Evolutionary conservation across 92 coral and sea anemone species (phyloP), one percentile per base, ranked within the genome.

Genomic region (Zoanthus solanderi): DNA sequence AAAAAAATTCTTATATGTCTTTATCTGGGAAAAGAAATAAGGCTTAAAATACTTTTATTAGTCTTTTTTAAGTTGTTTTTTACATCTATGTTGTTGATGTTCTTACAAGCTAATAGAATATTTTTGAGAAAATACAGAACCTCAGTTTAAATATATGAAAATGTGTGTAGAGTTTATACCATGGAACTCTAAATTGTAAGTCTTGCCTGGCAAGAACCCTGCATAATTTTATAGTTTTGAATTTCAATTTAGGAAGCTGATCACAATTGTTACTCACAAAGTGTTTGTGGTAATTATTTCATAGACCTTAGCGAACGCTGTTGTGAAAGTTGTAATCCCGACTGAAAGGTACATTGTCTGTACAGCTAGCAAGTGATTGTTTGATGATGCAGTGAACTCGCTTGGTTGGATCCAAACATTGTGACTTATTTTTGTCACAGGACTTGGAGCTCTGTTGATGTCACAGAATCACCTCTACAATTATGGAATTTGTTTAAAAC

Each of bases 261-360:
- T 81, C 85, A 66, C 66, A 44, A 88, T 83, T 50, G 92, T 88
- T 97, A 97, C 99, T 97, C 94, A 97, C 95, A 88, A 91, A 93
- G 93, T 91, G 94, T 96, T 95, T 97, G 95, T 94, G 99, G 99
- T 96, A 94, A 95, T 95, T 97, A 95, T 91, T 94, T 91, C 98
- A 93, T 97, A 97, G 99, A 97, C 98, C 90, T 93, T 97, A 97
- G 99, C 99, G 98, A 97, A 97, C 92, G 99, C 99, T 92, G 96
- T 97, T 94, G 99, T 97, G 98, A 97, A 97, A 97, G 99, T 97
- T 95, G 99, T 97, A 93, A 95, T 97, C 98, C 99, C 99, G 99
- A 97, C 98, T 93, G 99, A 97, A 95, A 97, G 99, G 99, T 97
- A 97, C 96, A 89, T 84, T 83, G 84, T 89, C 84, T 53, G 88